Base-by-base conservation (phyloP, 2,113 vertebrate genomes). In the Oreocharis arfaki region DNA sequence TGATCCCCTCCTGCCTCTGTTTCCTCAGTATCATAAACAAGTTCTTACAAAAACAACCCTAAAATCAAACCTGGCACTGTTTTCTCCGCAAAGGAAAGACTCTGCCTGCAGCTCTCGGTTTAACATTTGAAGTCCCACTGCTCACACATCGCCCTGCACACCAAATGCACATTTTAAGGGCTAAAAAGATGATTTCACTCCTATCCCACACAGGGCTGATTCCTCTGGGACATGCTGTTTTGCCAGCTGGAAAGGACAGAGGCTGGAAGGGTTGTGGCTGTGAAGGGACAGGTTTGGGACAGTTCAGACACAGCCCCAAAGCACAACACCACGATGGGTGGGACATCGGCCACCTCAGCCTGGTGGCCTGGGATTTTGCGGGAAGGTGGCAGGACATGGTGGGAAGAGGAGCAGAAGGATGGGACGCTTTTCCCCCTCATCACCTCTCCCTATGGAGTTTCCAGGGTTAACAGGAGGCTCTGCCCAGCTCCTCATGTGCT, bases 311-410 rank as follows among this genome's bases (percentile, higher is more conserved):
- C 85, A 92, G 79, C 90, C 91, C 88, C 65, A 80, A 64, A 93
- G 73, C 88, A 92, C 37, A 73, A 46, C 0, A 77, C 35, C 84
- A 71, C 18, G 21, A 69, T 0, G 85, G 46, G 75, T 44, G 2
- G 15, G 17, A 69, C 27, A 47, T 50, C 86, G 87, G 93, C 95
- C 97, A 97, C 94, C 97, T 92, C 91, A 57, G 91, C 87, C 92
- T 92, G 37, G 47, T 39, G 80, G 90, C 90, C 80, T 73, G 77
- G 84, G 91, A 37, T 59, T 52, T 59, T 65, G 88, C 85, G 92
- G 89, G 95, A 86, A 37, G 90, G 71, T 80, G 93, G 77, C 76
- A 81, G 80, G 80, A 80, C 59, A n/a, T 32, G 93, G 74, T 93
- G 91, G 92, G 95, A 60, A 74, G 82, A 47, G 49, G 96, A 79